Conservation (phyloP, 2,888 invertebrate genomes). For the Ecdyonurus torrentis region DNA sequence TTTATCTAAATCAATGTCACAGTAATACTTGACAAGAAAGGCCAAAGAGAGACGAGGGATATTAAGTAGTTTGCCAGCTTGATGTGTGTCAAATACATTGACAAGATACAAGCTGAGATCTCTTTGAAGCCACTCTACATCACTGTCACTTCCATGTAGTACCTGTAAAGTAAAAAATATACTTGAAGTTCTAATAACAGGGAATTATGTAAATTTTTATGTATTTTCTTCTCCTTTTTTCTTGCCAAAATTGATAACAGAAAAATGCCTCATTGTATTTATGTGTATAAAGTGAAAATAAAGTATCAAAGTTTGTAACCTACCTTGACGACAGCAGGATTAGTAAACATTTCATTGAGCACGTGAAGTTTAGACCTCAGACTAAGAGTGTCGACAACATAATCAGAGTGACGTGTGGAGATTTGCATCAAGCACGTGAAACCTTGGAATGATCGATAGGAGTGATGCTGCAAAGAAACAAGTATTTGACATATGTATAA, state of each 20-base stretch:
- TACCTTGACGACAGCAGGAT: conserved; percentile 78
- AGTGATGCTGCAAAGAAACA: conserved; percentile 50
- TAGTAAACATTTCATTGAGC: conserved; percentile 78
- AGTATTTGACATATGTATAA: not conserved
- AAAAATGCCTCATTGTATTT: no score
- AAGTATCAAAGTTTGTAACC: no score
- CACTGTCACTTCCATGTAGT: conserved; percentile 80
- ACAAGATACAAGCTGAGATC: conserved; percentile 92
- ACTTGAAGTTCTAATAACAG: no score
- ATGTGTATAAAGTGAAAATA: no score
- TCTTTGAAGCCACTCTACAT: conserved; percentile 86
- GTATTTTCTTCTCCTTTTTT: no score
- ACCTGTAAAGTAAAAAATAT: conserved; percentile 38
- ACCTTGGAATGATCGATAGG: conserved; percentile 81
- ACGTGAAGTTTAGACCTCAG: conserved; percentile 65
- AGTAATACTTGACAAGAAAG: conserved; percentile 60
- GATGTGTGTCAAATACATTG: conserved; percentile 92
- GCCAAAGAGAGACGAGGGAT: conserved; percentile 56
- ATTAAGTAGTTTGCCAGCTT: conserved; percentile 60
- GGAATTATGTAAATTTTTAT: no score
- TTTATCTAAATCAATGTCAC: conserved; percentile 67
- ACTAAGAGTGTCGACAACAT: conserved; percentile 71
- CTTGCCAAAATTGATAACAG: no score
- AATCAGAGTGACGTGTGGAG: conserved; percentile 65
- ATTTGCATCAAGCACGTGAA: conserved; percentile 93